Evolutionary conservation across 2,888 invertebrate species (phyloP), one percentile per base, ranked within the genome.

Genomic region (Allolobophora icterica): DNA sequence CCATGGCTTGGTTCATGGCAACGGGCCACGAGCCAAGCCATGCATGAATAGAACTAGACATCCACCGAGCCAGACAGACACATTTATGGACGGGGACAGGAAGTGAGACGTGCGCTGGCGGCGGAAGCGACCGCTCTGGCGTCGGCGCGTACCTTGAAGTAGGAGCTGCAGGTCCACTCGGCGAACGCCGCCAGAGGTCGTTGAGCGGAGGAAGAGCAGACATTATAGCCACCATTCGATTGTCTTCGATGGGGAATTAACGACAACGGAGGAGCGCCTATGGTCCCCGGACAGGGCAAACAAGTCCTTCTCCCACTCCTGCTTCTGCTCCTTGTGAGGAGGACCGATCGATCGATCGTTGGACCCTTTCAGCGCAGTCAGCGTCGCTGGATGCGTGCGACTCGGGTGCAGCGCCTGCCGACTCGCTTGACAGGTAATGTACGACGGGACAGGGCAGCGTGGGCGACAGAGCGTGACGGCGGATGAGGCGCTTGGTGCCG

Each of bases 341-440:
- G 34, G 87, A 33, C 34, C 34, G 34, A 34, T 87, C 87, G 87
- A 87, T 87, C 38, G 21, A 1, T 21, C 5, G 34, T 17, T 21
- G 33, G 87, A 35, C 38, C 84, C 87, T 87, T 87, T 87, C 87
- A 87, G 34, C 87, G 35, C 71, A 5, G 71, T 11, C 34, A 17
- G 17, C 87, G 35, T 8, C 4, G 71, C 87, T 35, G 87, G 38
- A 24, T 35, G 87, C 38, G 87, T 35, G 35, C 87, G 87, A 34
- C 87, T 35, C 34, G 34, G 34, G 35, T 34, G n/a, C 34, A 38
- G 87, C 87, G 87, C 35, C 34, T 6, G n/a, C 71, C 35, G 87
- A 87, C 87, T 38, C 87, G 87, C 35, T 87, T 87, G 87, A 87
- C 87, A 87, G 87, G 87, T 87, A 87, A 87, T 87, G 87, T 87